Evolutionary conservation across 2,113 vertebrate genomes (phyloP).

Genomic region (Pongo pygmaeus): DNA sequence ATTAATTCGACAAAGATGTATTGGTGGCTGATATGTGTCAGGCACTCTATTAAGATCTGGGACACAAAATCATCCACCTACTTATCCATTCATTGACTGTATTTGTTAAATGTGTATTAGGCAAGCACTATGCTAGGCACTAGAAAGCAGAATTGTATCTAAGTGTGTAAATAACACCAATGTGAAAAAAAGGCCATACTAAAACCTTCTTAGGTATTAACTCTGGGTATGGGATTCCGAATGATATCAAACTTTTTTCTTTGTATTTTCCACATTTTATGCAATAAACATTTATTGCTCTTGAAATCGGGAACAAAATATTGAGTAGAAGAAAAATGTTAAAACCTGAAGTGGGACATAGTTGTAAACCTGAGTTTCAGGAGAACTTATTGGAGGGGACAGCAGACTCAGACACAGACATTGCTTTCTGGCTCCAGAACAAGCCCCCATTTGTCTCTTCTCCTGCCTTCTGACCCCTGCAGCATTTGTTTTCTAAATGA

Average conservation of each 20-base stretch:
- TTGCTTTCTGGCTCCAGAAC: accelerated
- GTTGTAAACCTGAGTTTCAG: neutral
- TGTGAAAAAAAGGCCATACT: neutral
- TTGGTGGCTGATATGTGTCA: accelerated
- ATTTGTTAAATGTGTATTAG: no score
- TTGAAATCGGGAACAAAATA: neutral
- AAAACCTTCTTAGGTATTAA: neutral
- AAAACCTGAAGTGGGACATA: neutral
- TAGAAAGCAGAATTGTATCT: neutral
- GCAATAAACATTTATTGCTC: neutral
- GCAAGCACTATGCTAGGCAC: neutral
- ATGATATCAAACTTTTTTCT: neutral
- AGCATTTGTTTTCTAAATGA: neutral
- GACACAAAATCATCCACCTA: neutral
- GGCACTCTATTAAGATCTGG: neutral
- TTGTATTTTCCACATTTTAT: neutral
- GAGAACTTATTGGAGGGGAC: accelerated
- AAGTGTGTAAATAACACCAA: neutral
- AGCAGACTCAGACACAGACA: neutral
- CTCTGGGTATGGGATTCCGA: neutral
- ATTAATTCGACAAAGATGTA: neutral
- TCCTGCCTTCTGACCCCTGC: accelerated
- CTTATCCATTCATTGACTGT: no score
- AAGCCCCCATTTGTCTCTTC: neutral
- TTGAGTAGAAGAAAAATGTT: neutral